Evolutionary conservation across 2,113 vertebrate genomes (phyloP).

Genomic region (Helogale parvula): DNA sequence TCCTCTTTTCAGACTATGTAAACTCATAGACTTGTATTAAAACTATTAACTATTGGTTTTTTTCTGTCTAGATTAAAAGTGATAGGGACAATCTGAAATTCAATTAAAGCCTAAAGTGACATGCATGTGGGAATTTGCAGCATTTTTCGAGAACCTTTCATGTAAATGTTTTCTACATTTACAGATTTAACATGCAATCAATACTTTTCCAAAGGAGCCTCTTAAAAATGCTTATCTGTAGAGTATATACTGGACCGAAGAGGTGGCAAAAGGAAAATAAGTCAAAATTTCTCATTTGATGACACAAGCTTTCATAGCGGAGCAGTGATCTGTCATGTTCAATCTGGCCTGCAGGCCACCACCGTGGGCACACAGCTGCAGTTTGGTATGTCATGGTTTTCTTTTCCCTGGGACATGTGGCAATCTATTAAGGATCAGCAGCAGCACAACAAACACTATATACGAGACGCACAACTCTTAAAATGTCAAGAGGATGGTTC

Average conservation of each 20-base stretch:
- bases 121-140: not conserved
- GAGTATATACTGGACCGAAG: not conserved
- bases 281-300: not conserved
- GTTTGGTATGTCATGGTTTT: not conserved
- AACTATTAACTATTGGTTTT: not conserved
- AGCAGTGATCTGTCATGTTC: not conserved
- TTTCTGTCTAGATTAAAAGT: not conserved
- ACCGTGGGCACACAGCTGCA: not conserved
- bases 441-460: not conserved
- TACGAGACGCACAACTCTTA: not conserved
- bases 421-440: not conserved
- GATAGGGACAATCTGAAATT: not conserved
- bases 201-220: not conserved
- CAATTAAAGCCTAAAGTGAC: not conserved
- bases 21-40: not conserved
- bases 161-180: not conserved
- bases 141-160: not conserved
- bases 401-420: not conserved
- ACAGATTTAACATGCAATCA: not conserved
- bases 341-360: not conserved
- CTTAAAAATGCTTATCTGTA: constrained; percentile 9
- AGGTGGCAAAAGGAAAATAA: not conserved
- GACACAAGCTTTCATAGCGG: not conserved
- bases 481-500: not conserved
- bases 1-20: not conserved